Evolutionary conservation across 2,888 invertebrate species (phyloP).

Genomic region (Saturnia japonica): DNA sequence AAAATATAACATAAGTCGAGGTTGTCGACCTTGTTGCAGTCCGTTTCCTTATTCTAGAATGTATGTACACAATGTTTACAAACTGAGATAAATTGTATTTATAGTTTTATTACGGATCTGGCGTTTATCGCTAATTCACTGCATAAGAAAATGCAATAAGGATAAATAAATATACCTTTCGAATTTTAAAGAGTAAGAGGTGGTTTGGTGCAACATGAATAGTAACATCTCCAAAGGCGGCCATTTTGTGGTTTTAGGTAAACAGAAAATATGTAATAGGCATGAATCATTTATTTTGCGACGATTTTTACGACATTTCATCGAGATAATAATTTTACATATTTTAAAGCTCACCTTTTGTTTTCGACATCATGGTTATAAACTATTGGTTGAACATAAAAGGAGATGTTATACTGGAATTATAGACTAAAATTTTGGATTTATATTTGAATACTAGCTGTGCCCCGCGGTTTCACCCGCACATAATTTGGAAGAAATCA

Average conservation of each 20-base stretch:
- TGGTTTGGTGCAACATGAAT: background rate
- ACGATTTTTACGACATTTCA: background rate
- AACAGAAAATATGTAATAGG: background rate
- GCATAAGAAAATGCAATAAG: background rate
- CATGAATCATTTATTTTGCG: background rate
- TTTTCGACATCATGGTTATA: background rate
- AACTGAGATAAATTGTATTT: background rate
- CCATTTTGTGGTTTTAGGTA: background rate
- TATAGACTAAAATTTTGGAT: no score
- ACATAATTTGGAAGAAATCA: no score
- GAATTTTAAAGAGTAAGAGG: background rate
- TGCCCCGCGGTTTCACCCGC: no score
- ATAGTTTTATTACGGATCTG: background rate
- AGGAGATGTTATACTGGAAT: no score
- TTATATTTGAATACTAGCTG: no score
- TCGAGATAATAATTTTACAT: background rate
- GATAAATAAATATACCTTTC: background rate
- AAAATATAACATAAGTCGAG: background rate
- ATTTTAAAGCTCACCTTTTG: slow-evolving; percentile 1
- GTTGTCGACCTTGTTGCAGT: slow-evolving; percentile 30
- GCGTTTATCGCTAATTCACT: background rate
- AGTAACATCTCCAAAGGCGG: background rate
- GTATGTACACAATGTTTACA: slow-evolving; percentile 26
- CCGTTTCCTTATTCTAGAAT: slow-evolving; percentile 33
- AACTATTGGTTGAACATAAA: background rate